phyloP scores from a whole-genome alignment of 2,797 vertebrate genomes.

The Vireo griseus region DNA sequence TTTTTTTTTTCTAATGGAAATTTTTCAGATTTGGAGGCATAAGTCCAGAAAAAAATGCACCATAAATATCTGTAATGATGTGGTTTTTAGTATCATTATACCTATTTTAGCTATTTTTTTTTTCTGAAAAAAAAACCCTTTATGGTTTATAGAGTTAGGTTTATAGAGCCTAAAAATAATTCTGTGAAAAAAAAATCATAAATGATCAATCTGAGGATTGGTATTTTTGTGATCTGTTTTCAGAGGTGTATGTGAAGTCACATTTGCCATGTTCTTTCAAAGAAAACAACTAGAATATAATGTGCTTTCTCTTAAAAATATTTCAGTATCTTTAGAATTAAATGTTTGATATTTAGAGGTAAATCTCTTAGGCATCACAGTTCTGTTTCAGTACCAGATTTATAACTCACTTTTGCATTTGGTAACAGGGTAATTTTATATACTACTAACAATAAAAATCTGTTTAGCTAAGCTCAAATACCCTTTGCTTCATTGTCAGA shows the following conservation, averaged over 20 bases:
- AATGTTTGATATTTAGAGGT: not conserved
- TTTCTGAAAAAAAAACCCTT: not conserved
- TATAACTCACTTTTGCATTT: not conserved
- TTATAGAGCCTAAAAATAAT: not conserved
- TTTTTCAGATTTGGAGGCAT: not conserved
- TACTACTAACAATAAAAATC: not conserved
- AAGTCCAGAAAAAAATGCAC: not conserved
- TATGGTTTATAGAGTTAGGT: not conserved
- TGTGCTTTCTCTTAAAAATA: not conserved
- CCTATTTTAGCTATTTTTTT: not conserved
- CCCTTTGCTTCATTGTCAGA: not conserved
- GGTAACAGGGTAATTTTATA: not conserved
- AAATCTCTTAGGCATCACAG: not conserved
- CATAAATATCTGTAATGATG: not conserved
- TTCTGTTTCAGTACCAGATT: not conserved
- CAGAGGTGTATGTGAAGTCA: not conserved
- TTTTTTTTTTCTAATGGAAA: not conserved
- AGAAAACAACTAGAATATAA: not conserved
- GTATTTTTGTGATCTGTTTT: not conserved
- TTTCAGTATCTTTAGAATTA: not conserved
- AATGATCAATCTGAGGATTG: not conserved
- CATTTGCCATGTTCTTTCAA: not conserved
- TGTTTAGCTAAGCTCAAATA: conserved; percentile 15
- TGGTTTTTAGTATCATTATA: not conserved
- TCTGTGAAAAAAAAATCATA: not conserved